Conservation (phyloP, 1,140 invertebrate species). For the Meloidogyne chitwoodi region DNA sequence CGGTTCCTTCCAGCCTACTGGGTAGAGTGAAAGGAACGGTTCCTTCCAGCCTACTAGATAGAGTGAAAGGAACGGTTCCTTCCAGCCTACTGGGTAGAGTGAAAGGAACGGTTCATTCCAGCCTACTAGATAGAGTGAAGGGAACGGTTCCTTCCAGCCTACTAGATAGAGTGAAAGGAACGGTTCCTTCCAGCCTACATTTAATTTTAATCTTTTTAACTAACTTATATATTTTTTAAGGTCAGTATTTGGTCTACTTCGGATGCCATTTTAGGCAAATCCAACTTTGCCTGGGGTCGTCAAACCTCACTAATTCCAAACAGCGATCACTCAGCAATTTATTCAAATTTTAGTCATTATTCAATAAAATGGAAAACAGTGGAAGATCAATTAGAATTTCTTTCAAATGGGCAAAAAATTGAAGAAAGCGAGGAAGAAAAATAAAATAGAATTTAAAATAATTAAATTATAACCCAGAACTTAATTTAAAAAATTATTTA, state of each 20-base stretch:
- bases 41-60: too few relatives aligned
- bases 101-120: too few relatives aligned
- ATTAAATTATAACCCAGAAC: not conserved
- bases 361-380: slow-evolving; percentile 11
- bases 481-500: not conserved
- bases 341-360: not conserved
- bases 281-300: slow-evolving; percentile 17
- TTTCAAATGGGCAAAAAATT: not conserved
- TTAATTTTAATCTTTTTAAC: not conserved
- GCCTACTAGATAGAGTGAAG: too few relatives aligned
- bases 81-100: too few relatives aligned
- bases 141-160: not conserved
- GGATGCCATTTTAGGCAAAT: slow-evolving; percentile 3
- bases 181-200: not conserved
- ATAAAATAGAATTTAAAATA: not conserved
- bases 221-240: too few relatives aligned
- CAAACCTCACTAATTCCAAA: slow-evolving; percentile 3
- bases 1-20: too few relatives aligned
- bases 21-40: too few relatives aligned
- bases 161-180: not conserved
- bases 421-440: not conserved
- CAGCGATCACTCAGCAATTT: slow-evolving; percentile 2
- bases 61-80: too few relatives aligned
- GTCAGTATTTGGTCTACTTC: slow-evolving; percentile 7
- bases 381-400: slow-evolving; percentile 2